These are phyloP conservation scores for Uloborus diversus DNA, from an alignment of 1,140 invertebrate species.

Conservation along the genomic window DNA sequence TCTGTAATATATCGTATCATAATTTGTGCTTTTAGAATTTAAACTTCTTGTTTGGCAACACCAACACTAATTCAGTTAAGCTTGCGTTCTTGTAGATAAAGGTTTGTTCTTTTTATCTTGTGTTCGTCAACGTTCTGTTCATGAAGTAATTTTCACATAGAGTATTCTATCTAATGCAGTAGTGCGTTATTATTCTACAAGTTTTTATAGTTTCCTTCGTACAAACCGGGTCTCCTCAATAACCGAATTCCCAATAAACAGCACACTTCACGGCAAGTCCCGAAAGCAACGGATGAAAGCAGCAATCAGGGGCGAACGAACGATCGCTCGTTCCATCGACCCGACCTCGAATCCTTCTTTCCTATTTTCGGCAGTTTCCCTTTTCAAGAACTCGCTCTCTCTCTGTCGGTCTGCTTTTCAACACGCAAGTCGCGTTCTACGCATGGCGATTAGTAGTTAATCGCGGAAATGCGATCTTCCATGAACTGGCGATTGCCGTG, in stretches of 20 bases:
- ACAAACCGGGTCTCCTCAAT: not conserved
- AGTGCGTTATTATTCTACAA: not conserved
- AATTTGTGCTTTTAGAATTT: no score
- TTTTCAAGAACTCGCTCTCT: not conserved
- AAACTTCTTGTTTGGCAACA: no score
- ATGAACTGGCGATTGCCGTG: not conserved
- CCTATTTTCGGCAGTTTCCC: not conserved
- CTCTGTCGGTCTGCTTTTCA: not conserved
- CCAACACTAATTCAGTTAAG: no score
- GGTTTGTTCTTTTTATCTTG: no score
- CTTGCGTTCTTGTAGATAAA: no score
- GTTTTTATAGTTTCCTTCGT: not conserved
- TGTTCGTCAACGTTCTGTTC: not conserved
- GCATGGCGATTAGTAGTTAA: not conserved
- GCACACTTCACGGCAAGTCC: not conserved
- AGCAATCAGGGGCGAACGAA: not conserved
- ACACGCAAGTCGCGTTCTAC: not conserved
- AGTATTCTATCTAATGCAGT: not conserved
- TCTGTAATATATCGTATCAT: no score
- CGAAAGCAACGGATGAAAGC: not conserved
- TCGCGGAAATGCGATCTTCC: no score
- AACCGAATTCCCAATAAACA: not conserved
- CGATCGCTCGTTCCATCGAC: not conserved
- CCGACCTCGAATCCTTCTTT: not conserved
- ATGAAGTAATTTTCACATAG: not conserved